These are phyloP conservation scores for Ectemnius cavifrons DNA, from an alignment of 2,888 invertebrate genomes.

Conservation along the genomic window DNA sequence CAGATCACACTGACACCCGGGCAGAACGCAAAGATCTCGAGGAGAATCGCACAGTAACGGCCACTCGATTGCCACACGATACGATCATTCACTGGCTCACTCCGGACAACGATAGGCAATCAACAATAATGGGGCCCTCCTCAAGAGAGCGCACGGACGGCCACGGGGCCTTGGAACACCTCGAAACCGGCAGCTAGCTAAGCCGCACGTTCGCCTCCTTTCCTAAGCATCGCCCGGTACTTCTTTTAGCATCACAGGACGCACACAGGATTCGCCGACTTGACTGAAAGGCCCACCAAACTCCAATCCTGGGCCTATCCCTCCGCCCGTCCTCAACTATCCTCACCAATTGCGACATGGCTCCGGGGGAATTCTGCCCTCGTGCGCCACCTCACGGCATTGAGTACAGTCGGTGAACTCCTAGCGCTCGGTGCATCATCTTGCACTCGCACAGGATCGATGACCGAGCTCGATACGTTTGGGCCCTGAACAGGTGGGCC, in stretches of 20 bases:
- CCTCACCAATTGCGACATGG: constrained; percentile 27
- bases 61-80: background rate
- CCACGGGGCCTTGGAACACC: constrained; percentile 12
- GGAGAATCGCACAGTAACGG: background rate
- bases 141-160: background rate
- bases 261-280: constrained; percentile 3
- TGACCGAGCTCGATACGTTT: background rate
- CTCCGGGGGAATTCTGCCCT: background rate
- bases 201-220: constrained; percentile 1
- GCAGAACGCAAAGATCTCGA: background rate
- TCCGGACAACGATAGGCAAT: background rate
- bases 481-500: background rate
- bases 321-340: background rate
- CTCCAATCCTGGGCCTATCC: constrained; percentile 1
- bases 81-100: background rate
- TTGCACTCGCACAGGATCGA: background rate
- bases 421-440: background rate
- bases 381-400: background rate
- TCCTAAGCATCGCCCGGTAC: background rate
- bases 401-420: background rate
- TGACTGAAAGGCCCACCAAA: background rate
- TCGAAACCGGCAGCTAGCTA: background rate
- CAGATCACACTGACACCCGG: constrained; percentile 24
- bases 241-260: background rate
- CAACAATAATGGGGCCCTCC: background rate